Conservation (phyloP, 2,113 vertebrate species). For the Pimephales promelas region DNA sequence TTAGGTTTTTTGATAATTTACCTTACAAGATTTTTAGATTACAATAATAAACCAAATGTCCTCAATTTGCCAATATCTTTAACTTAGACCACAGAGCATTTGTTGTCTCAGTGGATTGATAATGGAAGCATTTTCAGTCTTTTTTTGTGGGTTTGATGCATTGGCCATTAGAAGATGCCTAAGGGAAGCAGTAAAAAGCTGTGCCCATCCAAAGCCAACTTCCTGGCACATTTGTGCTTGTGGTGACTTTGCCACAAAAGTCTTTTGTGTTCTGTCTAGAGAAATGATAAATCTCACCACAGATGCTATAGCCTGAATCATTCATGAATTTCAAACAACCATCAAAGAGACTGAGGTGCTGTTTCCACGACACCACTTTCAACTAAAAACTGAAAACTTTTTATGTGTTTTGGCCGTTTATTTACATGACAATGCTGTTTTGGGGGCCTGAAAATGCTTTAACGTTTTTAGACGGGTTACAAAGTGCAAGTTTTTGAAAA, state of each 20-base stretch:
- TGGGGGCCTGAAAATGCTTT: too few relatives aligned
- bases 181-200: conserved; percentile 33
- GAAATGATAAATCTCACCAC: conserved; percentile 9
- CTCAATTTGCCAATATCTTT: not conserved
- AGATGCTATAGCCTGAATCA: not conserved
- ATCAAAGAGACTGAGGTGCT: not conserved
- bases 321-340: not conserved
- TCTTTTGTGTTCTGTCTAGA: conserved; percentile 11
- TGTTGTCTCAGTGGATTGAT: conserved; percentile 7
- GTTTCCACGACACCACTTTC: too few relatives aligned
- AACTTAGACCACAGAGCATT: not conserved
- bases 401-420: too few relatives aligned
- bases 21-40: not conserved
- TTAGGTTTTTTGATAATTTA: not conserved
- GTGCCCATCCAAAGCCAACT: conserved; percentile 4
- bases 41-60: not conserved
- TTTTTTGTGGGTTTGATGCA: conserved; percentile 26
- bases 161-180: conserved; percentile 1
- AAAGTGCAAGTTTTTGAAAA: too few relatives aligned
- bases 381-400: too few relatives aligned
- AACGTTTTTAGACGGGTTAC: too few relatives aligned
- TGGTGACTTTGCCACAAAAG: conserved; percentile 16
- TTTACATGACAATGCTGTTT: too few relatives aligned
- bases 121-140: not conserved
- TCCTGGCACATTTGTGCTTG: not conserved